Percentiles rank a stretch among this genome's conserved stretches.
Evolutionary conservation across 2,888 invertebrate genomes (phyloP).

Genomic region (Zonitis immaculata): DNA sequence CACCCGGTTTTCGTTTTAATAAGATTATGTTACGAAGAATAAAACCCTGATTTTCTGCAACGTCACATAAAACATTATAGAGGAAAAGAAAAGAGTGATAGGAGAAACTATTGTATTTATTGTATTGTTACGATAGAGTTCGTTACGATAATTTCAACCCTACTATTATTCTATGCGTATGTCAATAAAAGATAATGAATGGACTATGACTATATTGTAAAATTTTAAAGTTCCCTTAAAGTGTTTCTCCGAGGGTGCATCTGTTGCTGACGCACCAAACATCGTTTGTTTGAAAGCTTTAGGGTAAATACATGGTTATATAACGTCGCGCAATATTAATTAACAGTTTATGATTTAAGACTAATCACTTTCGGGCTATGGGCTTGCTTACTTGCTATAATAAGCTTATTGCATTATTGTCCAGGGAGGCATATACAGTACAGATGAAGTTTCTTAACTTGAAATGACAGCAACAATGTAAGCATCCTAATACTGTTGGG

Average conservation of each 20-base stretch:
- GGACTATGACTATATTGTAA: constrained; percentile 9
- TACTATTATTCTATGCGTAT: constrained; percentile 3
- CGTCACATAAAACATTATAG: constrained; percentile 29
- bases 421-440: not conserved
- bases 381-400: too few species aligned
- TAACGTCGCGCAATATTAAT: not conserved
- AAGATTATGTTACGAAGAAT: constrained; percentile 34
- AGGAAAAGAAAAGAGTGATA: constrained; percentile 17
- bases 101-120: constrained; percentile 16
- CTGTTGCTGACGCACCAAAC: constrained; percentile 10
- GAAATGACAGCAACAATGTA: constrained; percentile 34
- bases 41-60: constrained; percentile 34
- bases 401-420: not conserved
- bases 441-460: constrained; percentile 32
- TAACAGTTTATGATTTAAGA: constrained; percentile 1
- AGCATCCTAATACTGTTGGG: constrained; percentile 32
- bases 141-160: constrained; percentile 12
- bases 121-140: too few species aligned
- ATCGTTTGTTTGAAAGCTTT: not conserved
- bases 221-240: constrained; percentile 14
- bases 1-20: constrained; percentile 28
- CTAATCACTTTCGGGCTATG: not conserved
- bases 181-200: constrained; percentile 22
- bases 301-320: not conserved
- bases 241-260: constrained; percentile 2